Evolutionary conservation across 2,113 vertebrate species (phyloP).

Genomic region (Cephalopholis sonnerati): DNA sequence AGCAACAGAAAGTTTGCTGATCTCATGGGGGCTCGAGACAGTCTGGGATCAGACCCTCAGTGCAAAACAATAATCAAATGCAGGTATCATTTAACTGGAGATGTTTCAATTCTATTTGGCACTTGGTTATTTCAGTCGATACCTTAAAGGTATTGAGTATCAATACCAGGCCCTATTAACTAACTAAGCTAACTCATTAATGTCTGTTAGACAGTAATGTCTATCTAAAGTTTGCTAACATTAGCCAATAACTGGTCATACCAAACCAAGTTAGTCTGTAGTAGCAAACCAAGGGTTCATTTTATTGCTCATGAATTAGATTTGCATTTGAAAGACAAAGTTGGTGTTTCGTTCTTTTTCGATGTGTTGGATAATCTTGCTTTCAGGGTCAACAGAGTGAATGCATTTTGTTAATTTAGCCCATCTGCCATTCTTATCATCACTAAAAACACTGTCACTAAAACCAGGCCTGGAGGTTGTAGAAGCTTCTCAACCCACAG

Average conservation of each 20-base stretch:
- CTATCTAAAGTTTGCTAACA: neutral
- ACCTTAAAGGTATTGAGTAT: too few species aligned
- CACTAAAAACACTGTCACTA: neutral
- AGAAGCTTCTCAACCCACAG: neutral
- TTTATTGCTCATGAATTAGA: neutral
- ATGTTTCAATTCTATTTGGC: too few species aligned
- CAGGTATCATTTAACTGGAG: too few species aligned
- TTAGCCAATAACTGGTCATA: neutral
- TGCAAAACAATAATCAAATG: too few species aligned
- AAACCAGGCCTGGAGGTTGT: neutral
- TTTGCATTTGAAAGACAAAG: neutral
- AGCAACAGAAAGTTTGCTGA: too few species aligned
- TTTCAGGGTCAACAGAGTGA: neutral
- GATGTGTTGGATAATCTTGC: neutral
- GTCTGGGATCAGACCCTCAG: too few species aligned
- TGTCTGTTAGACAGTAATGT: neutral
- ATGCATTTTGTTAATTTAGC: neutral
- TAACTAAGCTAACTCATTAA: neutral
- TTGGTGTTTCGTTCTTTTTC: neutral
- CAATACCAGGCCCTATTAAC: too few species aligned
- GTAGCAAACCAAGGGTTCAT: neutral
- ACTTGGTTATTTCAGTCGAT: too few species aligned
- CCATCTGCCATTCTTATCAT: neutral
- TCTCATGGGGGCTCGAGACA: too few species aligned
- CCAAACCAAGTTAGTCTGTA: neutral